Conservation (phyloP, 2,797 vertebrate species). For the Euphonia xanthogaster region DNA sequence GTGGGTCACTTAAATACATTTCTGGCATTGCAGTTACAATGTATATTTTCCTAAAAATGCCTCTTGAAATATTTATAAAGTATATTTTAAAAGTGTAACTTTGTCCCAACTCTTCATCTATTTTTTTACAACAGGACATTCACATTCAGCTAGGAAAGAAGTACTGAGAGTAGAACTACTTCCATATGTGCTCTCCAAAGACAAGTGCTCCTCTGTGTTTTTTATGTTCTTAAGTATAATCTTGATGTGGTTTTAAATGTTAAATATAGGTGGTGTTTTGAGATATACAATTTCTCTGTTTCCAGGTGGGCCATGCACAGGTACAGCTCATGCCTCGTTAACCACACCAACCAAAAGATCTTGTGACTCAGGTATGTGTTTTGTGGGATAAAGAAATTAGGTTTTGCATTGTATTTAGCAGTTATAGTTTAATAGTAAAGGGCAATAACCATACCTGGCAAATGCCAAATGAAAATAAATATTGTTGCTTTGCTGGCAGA, state of each 20-base stretch:
- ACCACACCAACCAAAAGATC: slow-evolving; percentile 91
- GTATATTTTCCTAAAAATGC: not conserved
- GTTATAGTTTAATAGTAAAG: not conserved
- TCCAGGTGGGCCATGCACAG: slow-evolving; percentile 90
- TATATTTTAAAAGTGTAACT: not conserved
- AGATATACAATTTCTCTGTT: slow-evolving; percentile 55
- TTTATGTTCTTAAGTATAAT: not conserved
- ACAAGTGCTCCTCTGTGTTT: not conserved
- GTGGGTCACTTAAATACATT: not conserved
- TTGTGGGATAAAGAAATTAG: not conserved
- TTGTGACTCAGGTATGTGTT: slow-evolving; percentile 86
- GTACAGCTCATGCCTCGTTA: slow-evolving; percentile 87
- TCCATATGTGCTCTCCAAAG: not conserved
- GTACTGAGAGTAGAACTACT: not conserved
- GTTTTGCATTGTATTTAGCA: not conserved
- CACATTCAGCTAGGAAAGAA: not conserved
- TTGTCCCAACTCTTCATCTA: not conserved
- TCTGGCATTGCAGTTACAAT: not conserved
- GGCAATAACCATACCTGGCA: not conserved
- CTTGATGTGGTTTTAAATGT: not conserved
- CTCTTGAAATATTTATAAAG: not conserved
- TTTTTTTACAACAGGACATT: not conserved
- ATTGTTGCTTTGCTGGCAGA: not conserved
- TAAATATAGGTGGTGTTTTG: not conserved
- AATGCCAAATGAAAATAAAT: not conserved